Conservation (phyloP, 2,113 vertebrate genomes). For the Sapajus apella region DNA sequence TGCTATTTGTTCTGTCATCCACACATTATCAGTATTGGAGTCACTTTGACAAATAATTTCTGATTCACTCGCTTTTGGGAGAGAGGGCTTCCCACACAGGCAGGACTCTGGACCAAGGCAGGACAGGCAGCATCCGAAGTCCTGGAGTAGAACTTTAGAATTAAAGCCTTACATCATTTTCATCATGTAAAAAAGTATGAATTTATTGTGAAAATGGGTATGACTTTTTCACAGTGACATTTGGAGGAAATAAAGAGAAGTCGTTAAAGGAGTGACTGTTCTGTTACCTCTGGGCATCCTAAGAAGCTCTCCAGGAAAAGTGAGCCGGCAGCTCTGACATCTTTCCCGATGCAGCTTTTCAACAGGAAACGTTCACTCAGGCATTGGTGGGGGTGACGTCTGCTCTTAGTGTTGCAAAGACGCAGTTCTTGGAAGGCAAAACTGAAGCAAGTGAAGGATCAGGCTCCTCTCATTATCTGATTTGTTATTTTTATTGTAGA, state of each 20-base stretch:
- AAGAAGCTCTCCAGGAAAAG: not conserved
- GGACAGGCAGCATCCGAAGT: not conserved
- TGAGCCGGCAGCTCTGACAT: not conserved
- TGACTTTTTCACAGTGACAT: not conserved
- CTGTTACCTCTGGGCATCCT: accelerated
- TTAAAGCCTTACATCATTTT: accelerated
- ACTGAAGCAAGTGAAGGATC: constrained; percentile 41
- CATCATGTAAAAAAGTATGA: accelerated
- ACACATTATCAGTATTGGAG: accelerated
- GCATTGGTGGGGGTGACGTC: constrained; percentile 27
- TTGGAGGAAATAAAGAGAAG: accelerated
- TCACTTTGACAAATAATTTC: not conserved
- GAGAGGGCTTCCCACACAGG: not conserved
- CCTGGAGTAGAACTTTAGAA: accelerated
- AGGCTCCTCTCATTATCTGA: not conserved
- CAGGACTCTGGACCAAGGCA: accelerated
- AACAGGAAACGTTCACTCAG: not conserved
- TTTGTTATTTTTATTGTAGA: not conserved
- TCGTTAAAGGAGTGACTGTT: accelerated
- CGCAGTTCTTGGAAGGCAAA: accelerated
- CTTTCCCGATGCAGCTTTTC: not conserved
- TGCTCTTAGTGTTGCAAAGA: constrained; percentile 11
- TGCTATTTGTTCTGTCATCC: accelerated
- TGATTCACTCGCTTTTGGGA: accelerated
- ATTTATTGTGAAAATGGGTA: accelerated